Evolutionary conservation across 2,113 vertebrate genomes (phyloP).

Genomic region (Sylvietta virens): DNA sequence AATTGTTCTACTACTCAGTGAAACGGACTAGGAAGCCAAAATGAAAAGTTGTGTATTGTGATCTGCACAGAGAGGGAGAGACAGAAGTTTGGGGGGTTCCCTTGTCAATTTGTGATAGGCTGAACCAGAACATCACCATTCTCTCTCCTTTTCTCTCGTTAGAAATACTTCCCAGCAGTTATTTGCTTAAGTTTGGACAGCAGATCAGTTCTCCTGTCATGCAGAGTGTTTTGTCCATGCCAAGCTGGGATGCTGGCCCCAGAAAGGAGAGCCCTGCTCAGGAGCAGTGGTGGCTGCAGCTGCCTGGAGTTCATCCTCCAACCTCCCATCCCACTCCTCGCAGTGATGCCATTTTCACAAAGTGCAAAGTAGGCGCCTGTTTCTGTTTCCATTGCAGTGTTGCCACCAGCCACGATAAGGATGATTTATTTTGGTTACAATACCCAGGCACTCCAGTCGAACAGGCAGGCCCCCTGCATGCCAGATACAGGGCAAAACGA

Average conservation of each 20-base stretch:
- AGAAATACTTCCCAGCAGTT: neutral
- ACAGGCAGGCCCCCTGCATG: neutral
- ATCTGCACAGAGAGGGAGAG: neutral
- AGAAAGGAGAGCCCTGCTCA: neutral
- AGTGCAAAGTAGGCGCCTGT: neutral
- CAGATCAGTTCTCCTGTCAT: neutral
- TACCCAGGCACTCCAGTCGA: conserved; percentile 11
- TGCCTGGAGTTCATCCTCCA: neutral
- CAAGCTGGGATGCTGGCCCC: accelerated
- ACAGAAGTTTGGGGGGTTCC: neutral
- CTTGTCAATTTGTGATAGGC: neutral
- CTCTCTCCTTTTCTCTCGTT: neutral
- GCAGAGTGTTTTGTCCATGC: accelerated
- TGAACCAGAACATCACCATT: neutral
- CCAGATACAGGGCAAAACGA: conserved; percentile 18
- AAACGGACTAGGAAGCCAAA: neutral
- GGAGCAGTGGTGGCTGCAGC: neutral
- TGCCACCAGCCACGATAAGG: neutral
- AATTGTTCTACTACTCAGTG: neutral
- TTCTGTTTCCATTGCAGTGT: neutral
- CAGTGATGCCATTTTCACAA: neutral
- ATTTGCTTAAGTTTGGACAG: neutral
- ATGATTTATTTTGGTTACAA: conserved; percentile 58
- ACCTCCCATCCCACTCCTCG: neutral
- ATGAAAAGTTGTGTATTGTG: neutral